phyloP scores from a whole-genome alignment of 2,797 vertebrate species.

The Hyperoplus lanceolatus region DNA sequence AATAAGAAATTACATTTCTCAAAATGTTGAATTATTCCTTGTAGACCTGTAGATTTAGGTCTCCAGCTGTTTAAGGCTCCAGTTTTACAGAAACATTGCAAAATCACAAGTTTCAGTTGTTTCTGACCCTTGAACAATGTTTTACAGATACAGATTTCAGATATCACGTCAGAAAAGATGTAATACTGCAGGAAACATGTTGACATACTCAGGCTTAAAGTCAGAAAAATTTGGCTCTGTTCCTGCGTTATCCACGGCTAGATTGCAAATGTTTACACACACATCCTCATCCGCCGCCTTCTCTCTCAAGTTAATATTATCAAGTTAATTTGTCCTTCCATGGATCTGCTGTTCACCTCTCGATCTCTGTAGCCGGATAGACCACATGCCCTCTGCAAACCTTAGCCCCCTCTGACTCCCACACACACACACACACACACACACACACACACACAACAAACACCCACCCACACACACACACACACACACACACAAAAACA shows the following conservation, averaged over 20 bases:
- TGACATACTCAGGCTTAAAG: constrained; percentile 18
- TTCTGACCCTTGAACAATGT: background rate
- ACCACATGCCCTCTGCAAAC: constrained; percentile 53
- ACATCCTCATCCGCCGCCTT: constrained; percentile 69
- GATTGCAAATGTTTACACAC: constrained; percentile 80
- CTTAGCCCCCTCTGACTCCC: constrained; percentile 47
- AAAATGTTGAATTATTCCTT: background rate
- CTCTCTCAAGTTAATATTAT: constrained; percentile 74
- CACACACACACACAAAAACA: background rate
- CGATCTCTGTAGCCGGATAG: constrained; percentile 59
- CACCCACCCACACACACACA: too few species aligned
- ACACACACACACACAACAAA: constrained; percentile 9
- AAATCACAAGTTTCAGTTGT: constrained; percentile 18
- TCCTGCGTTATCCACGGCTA: constrained; percentile 34
- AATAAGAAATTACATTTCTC: background rate
- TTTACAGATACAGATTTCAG: constrained; percentile 27
- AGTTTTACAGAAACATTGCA: background rate
- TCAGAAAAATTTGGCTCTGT: constrained; percentile 42
- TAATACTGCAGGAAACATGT: constrained; percentile 26
- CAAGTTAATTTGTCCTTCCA: constrained; percentile 82
- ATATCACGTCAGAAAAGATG: constrained; percentile 21
- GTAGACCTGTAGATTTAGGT: background rate
- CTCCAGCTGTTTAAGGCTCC: background rate
- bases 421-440: constrained; percentile 22
- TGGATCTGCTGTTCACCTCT: constrained; percentile 73